phyloP scores from a whole-genome alignment of 2,113 vertebrate species.

The Sitta europaea region DNA sequence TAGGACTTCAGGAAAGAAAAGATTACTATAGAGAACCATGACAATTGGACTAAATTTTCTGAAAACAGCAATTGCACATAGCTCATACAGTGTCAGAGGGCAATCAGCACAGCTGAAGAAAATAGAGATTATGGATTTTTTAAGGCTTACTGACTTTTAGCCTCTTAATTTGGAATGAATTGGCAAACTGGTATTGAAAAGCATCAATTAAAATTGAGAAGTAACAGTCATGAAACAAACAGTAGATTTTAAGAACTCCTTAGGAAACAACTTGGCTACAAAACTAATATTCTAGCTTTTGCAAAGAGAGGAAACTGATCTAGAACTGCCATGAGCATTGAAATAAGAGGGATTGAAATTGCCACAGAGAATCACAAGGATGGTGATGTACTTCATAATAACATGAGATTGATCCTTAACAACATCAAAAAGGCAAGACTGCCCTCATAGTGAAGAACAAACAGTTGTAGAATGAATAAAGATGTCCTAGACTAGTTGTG shows the following conservation, averaged over 20 bases:
- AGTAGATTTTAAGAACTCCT: neutral
- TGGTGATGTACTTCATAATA: neutral
- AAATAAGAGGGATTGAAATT: neutral
- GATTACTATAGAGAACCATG: neutral
- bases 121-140: neutral
- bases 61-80: neutral
- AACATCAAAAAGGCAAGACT: neutral
- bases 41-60: neutral
- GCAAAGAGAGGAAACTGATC: neutral
- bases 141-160: neutral
- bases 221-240: neutral
- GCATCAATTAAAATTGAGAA: neutral
- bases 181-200: neutral
- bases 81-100: neutral
- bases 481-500: neutral
- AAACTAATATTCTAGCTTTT: neutral
- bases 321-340: neutral
- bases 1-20: neutral
- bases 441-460: neutral
- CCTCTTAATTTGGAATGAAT: neutral
- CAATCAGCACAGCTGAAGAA: neutral
- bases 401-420: neutral
- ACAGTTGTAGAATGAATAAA: neutral
- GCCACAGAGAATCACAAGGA: neutral
- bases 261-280: neutral